Conservation (phyloP, 1,140 invertebrate species). For the Thaumetopoea pityocampa region DNA sequence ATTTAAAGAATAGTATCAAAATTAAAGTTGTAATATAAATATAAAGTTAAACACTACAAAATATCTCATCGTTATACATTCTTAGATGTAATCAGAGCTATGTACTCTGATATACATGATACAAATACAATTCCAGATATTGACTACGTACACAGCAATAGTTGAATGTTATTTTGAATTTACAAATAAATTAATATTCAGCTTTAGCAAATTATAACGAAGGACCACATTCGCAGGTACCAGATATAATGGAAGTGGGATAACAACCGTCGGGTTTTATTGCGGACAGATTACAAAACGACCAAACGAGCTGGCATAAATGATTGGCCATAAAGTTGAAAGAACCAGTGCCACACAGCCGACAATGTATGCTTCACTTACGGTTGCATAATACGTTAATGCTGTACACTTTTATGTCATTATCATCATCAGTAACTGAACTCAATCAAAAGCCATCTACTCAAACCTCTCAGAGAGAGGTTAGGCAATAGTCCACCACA, state of each 20-base stretch:
- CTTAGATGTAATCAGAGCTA: too few relatives aligned
- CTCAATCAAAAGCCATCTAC: too few relatives aligned
- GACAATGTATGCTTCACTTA: conserved; percentile 44
- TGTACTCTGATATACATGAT: too few relatives aligned
- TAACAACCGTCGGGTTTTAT: conserved; percentile 65
- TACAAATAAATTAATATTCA: conserved; percentile 7
- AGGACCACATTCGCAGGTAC: conserved; percentile 36
- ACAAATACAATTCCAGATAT: conserved; percentile 4
- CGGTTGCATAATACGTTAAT: conserved; percentile 15
- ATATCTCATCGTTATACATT: too few relatives aligned
- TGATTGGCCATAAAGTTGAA: conserved; percentile 58
- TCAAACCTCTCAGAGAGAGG: too few relatives aligned
- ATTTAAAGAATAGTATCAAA: too few relatives aligned
- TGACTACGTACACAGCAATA: too few relatives aligned
- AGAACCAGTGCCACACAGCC: conserved; percentile 38
- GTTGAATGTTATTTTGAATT: too few relatives aligned
- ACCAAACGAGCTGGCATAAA: conserved; percentile 50
- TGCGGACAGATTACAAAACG: conserved; percentile 57
- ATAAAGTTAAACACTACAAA: too few relatives aligned
- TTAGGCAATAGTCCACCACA: too few relatives aligned
- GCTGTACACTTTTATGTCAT: conserved; percentile 12
- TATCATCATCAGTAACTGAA: too few relatives aligned
- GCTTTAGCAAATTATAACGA: conserved; percentile 28
- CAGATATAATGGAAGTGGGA: conserved; percentile 47
- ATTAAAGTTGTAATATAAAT: too few relatives aligned